A percentile compares a stretch with the other conserved stretches of the same genome.
These are phyloP conservation scores for Tretioscincus oriximinensis DNA, from an alignment of 2,113 vertebrate genomes.

Conservation along the genomic window DNA sequence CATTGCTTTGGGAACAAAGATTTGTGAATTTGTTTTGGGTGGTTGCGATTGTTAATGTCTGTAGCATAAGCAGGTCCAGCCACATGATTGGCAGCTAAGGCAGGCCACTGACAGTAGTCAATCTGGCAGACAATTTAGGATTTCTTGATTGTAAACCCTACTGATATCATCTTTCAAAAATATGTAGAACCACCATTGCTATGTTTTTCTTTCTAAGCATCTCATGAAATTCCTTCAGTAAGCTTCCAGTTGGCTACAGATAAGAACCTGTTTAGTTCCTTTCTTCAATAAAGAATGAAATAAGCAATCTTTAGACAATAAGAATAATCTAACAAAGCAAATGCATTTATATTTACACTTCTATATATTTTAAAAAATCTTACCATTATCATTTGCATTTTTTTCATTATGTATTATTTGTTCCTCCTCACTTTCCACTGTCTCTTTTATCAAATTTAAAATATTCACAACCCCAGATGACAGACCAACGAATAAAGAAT, in stretches of 20 bases:
- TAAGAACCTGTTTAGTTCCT: too few relatives aligned
- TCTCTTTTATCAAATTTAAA: slow-evolving; percentile 6
- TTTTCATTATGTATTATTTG: slow-evolving; percentile 11
- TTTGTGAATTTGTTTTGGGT: too few relatives aligned
- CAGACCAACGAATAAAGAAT: slow-evolving; percentile 35
- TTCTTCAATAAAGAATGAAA: too few relatives aligned
- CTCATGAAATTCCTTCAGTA: too few relatives aligned
- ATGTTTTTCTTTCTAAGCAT: background rate
- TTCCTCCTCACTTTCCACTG: background rate
- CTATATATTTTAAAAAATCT: background rate
- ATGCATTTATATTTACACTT: background rate
- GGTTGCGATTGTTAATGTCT: too few relatives aligned
- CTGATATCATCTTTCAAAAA: background rate
- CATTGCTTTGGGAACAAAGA: too few relatives aligned
- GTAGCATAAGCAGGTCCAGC: too few relatives aligned
- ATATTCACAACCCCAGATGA: slow-evolving; percentile 26
- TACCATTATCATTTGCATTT: background rate
- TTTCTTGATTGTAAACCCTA: background rate
- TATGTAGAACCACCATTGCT: background rate
- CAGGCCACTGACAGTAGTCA: too few relatives aligned
- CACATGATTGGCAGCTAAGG: too few relatives aligned
- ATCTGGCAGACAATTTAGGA: too few relatives aligned
- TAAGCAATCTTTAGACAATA: background rate
- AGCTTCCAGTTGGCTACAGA: too few relatives aligned
- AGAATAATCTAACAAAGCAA: background rate